phyloP scores from a whole-genome alignment of 2,797 vertebrate genomes.

The Denticeps clupeoides region DNA sequence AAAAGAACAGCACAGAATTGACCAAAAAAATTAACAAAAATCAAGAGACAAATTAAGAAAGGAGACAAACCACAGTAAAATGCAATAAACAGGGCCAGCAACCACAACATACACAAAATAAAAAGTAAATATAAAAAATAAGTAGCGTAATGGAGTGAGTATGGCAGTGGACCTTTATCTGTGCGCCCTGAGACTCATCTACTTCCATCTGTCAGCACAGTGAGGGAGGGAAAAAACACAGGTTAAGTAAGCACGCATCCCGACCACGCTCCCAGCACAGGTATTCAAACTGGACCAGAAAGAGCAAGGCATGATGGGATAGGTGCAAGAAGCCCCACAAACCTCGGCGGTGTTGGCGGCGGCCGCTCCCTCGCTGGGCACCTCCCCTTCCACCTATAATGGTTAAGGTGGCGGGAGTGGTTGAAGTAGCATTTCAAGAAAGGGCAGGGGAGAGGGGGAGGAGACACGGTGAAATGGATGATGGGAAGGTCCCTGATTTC shows the following conservation, averaged over 20 bases:
- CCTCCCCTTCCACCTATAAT: constrained; percentile 68
- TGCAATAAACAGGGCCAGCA: neutral
- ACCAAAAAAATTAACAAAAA: constrained; percentile 15
- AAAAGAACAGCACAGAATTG: constrained; percentile 8
- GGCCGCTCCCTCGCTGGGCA: constrained; percentile 48
- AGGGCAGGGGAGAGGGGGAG: constrained; percentile 27
- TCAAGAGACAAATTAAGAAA: too few species aligned
- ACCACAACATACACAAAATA: constrained; percentile 38
- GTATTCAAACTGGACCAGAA: neutral
- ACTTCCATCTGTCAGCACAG: constrained; percentile 11
- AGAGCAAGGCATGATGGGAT: constrained; percentile 34
- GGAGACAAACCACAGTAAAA: constrained; percentile 7
- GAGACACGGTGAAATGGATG: constrained; percentile 63
- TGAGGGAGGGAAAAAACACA: constrained; percentile 7
- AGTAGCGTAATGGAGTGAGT: constrained; percentile 28
- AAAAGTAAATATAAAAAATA: constrained; percentile 35
- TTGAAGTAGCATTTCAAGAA: constrained; percentile 50
- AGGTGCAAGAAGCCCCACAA: constrained; percentile 53
- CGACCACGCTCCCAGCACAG: neutral
- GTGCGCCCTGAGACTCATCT: neutral
- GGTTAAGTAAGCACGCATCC: constrained; percentile 23
- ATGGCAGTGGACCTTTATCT: constrained; percentile 16
- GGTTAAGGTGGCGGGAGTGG: constrained; percentile 48
- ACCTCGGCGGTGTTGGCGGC: constrained; percentile 56
- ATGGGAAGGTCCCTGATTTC: constrained; percentile 51